phyloP scores from a whole-genome alignment of 2,888 invertebrate genomes.

The Crioceris asparagi region DNA sequence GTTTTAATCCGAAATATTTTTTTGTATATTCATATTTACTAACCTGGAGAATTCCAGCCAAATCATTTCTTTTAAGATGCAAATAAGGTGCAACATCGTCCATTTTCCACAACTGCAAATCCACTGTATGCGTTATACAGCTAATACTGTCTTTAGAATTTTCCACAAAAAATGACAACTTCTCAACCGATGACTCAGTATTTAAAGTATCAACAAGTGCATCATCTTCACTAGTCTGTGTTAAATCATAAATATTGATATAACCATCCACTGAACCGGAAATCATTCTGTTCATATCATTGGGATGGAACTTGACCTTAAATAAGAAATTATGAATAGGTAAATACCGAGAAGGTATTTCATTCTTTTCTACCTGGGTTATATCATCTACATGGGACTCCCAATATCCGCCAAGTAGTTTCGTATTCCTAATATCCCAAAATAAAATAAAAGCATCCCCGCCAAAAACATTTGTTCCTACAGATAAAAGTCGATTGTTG shows the following conservation, averaged over 20 bases:
- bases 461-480: constrained; percentile 60
- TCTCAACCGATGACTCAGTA: constrained; percentile 65
- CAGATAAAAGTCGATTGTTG: constrained; percentile 58
- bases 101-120: constrained; percentile 58
- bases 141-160: constrained; percentile 44
- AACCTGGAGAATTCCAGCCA: constrained; percentile 50
- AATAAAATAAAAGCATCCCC: constrained; percentile 68
- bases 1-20: too few relatives aligned
- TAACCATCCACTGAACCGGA: constrained; percentile 77
- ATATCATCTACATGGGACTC: constrained; percentile 76
- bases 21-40: too few relatives aligned
- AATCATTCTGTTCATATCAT: constrained; percentile 52
- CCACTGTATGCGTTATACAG: constrained; percentile 61
- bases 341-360: background rate
- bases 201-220: constrained; percentile 69
- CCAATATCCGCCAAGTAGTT: constrained; percentile 68
- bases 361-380: constrained; percentile 44
- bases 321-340: constrained; percentile 18
- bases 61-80: constrained; percentile 46
- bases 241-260: constrained; percentile 72
- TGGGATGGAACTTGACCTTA: constrained; percentile 61
- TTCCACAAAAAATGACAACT: constrained; percentile 43
- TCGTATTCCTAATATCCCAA: constrained; percentile 60
- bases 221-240: constrained; percentile 63
- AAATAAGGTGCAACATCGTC: constrained; percentile 49